A percentile compares a stretch with the other conserved stretches of the same genome.
Evolutionary conservation across 2,113 vertebrate species (phyloP).

Genomic region (Eidolon helvum): DNA sequence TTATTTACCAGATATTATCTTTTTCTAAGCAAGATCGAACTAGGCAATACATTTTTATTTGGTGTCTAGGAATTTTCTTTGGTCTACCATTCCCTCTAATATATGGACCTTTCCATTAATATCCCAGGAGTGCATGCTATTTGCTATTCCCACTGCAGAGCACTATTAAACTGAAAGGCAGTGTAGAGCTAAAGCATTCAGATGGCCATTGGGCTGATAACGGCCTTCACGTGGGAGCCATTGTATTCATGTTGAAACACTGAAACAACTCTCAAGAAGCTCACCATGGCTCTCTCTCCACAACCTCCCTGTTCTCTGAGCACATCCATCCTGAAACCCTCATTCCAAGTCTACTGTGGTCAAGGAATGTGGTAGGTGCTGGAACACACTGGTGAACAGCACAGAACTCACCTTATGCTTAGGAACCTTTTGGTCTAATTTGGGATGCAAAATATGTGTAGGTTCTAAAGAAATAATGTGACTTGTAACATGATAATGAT

Average conservation of each 20-base stretch:
- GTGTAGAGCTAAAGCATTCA: too few relatives aligned
- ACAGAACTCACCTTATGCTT: neutral
- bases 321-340: neutral
- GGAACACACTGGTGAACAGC: neutral
- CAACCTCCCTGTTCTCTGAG: neutral
- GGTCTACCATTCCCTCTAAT: neutral
- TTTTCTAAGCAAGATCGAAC: neutral
- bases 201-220: neutral
- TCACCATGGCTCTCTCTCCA: rapidly evolving
- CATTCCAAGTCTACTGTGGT: neutral
- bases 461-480: neutral
- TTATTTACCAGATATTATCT: neutral
- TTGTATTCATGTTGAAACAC: neutral
- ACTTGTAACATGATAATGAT: neutral
- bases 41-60: neutral
- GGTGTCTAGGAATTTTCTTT: neutral
- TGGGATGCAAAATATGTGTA: neutral
- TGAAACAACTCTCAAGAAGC: neutral
- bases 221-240: neutral
- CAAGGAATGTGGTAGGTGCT: neutral
- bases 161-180: neutral
- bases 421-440: neutral
- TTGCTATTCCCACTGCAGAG: rapidly evolving
- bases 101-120: neutral
- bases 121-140: neutral